A percentile compares a stretch with the other conserved stretches of the same genome.
Evolutionary conservation across 2,888 invertebrate species (phyloP).

Genomic region (Sinhomidia bicolor): DNA sequence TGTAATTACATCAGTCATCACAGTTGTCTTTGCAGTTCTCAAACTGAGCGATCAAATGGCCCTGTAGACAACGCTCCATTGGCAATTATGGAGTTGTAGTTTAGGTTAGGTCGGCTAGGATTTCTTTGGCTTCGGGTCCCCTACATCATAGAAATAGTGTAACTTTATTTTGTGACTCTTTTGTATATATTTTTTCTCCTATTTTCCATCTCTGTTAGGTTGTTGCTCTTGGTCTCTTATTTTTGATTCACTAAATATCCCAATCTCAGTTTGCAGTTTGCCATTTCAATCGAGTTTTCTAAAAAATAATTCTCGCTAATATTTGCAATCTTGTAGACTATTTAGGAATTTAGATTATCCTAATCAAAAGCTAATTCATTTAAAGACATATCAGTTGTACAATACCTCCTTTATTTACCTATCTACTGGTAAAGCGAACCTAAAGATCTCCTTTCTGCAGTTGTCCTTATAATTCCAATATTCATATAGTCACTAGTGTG

Average conservation of each 20-base stretch:
- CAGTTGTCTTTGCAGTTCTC: conserved; percentile 48
- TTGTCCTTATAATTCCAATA: background rate
- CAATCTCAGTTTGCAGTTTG: conserved; percentile 54
- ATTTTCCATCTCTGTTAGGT: background rate
- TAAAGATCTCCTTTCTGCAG: background rate
- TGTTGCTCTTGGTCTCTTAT: background rate
- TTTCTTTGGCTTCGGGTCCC: conserved; percentile 12
- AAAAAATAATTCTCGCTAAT: background rate
- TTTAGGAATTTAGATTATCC: background rate
- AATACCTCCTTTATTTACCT: background rate
- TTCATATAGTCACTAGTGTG: background rate
- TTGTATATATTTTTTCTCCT: conserved; percentile 32
- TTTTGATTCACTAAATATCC: background rate
- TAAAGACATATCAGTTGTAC: too few relatives aligned
- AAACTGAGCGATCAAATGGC: conserved; percentile 10
- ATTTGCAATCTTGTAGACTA: conserved; percentile 49
- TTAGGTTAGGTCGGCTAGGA: conserved; percentile 67
- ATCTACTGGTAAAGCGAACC: background rate
- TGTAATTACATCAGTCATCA: too few relatives aligned
- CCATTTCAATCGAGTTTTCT: background rate
- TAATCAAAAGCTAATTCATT: background rate
- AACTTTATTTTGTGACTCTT: background rate
- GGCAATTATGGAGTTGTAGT: conserved; percentile 66
- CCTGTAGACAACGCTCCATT: conserved; percentile 50
- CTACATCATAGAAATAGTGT: background rate